phyloP scores from a whole-genome alignment of 2,113 vertebrate species.

The Meleagris gallopavo region DNA sequence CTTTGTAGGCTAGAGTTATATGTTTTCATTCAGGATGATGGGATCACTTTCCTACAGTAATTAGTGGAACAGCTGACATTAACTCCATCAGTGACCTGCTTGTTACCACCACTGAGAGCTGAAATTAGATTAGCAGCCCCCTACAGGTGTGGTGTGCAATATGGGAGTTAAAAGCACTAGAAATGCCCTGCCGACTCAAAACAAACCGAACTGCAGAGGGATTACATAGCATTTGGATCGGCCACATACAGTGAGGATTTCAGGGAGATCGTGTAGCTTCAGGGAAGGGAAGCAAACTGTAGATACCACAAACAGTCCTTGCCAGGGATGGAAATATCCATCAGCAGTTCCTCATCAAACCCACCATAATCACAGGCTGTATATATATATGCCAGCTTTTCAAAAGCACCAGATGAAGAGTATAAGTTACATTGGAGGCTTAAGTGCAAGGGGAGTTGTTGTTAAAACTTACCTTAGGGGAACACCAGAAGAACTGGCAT shows the following conservation, averaged over 20 bases:
- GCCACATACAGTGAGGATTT: neutral
- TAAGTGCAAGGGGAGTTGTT: accelerated
- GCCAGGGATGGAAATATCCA: neutral
- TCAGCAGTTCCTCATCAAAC: neutral
- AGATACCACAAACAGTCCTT: neutral
- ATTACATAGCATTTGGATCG: slow-evolving; percentile 9
- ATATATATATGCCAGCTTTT: neutral
- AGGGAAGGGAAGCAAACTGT: neutral
- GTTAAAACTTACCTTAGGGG: neutral
- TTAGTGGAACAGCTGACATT: slow-evolving; percentile 52
- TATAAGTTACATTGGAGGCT: neutral
- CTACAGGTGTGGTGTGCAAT: slow-evolving; percentile 4
- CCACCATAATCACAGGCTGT: neutral
- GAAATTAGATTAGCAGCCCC: slow-evolving; percentile 61
- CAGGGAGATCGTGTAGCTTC: neutral
- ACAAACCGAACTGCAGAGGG: neutral
- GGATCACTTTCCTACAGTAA: slow-evolving; percentile 57
- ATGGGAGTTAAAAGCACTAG: slow-evolving; percentile 11
- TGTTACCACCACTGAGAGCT: slow-evolving; percentile 46
- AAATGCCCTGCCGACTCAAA: neutral
- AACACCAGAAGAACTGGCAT: neutral
- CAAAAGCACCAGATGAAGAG: neutral
- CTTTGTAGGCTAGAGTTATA: slow-evolving; percentile 23
- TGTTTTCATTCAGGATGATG: slow-evolving; percentile 15
- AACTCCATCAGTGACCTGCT: slow-evolving; percentile 10